Conservation (phyloP, 1,140 invertebrate species). For the Caenorhabditis briggsae region DNA sequence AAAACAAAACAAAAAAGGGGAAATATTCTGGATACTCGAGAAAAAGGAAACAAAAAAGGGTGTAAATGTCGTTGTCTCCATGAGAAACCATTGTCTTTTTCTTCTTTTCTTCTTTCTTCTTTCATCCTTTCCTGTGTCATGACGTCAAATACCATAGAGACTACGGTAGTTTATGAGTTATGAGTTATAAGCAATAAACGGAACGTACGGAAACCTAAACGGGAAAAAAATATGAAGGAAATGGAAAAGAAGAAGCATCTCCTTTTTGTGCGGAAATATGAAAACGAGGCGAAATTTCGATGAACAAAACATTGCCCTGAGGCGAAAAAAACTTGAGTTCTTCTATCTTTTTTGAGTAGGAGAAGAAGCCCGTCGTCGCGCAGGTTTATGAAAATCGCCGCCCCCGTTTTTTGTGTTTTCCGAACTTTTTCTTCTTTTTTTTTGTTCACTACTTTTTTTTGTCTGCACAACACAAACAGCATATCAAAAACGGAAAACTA, state of each 20-base stretch:
- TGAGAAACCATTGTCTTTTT: slow-evolving; percentile 20
- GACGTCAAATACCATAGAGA: slow-evolving; percentile 11
- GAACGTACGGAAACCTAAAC: background rate
- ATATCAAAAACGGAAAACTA: slow-evolving; percentile 13
- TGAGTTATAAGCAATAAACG: background rate
- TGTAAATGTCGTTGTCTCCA: slow-evolving; percentile 14
- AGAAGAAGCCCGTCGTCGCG: slow-evolving; percentile 7
- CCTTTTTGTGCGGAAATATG: background rate
- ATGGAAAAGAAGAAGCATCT: background rate
- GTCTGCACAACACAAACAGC: background rate
- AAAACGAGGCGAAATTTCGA: slow-evolving; percentile 45
- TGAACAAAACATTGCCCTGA: slow-evolving; percentile 30
- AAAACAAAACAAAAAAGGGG: too few species aligned
- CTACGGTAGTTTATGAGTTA: slow-evolving; percentile 1
- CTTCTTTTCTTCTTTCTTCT: background rate
- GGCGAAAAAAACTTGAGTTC: slow-evolving; percentile 33
- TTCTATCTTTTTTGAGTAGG: background rate
- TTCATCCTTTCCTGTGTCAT: background rate
- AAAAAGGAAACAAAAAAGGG: background rate
- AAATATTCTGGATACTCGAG: too few species aligned
- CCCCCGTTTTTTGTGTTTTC: slow-evolving; percentile 54
- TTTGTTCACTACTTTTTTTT: background rate
- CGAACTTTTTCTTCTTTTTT: slow-evolving; percentile 34
- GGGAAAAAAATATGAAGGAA: background rate
- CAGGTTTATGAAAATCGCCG: slow-evolving; percentile 56